Evolutionary conservation across 2,797 vertebrate genomes (phyloP), one percentile per base, ranked within the genome.

Genomic region (Sardinella longiceps): DNA sequence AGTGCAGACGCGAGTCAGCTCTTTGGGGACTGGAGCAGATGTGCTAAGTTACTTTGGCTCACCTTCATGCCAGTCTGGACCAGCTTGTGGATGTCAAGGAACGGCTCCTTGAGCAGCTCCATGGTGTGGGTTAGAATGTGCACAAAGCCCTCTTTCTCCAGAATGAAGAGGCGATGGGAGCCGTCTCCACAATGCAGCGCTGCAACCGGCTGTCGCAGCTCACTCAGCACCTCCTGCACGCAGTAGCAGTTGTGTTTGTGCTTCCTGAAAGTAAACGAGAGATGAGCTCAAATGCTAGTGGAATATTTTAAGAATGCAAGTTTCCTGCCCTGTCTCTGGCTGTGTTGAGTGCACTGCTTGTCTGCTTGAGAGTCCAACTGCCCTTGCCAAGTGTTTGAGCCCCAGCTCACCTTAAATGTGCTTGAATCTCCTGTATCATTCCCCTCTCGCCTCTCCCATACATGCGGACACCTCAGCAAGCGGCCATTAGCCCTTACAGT

Each of bases 221-320:
- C 97, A 87, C 96, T 97, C 90, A 98, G 94, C 91, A 99, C 94
- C 93, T 99, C 98, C 91, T 98, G 97, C 88, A 96, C 94, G 89
- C 98, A 99, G 95, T 98, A 99, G 95, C 98, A 99, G 94, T 96
- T 99, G 96, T 98, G 98, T 94, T 99, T 99, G 95, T 98, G 97
- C 93, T 99, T 99, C 95, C 98, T 99, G 95, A 91, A 45, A 58
- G 23, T 85, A 48, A 91, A 93, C 87, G 86, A 82, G 86, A 80
- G 39, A 20, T 84, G 85, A 88, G 90, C 83, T 90, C 88, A 92
- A 91, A 37, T 63, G 60, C n/a, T 63, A 10, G 5, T 28, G 10
- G 60, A 63, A 20, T 63, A 63, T 70, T 28, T 70, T 70, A 12
- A 15, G n/a, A 60, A 9, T 15, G 70, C n/a, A 60, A 10, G 56